Percentiles rank a stretch among this genome's conserved stretches.
Evolutionary conservation across 2,113 vertebrate species (phyloP).

Genomic region (Fukomys damarensis): DNA sequence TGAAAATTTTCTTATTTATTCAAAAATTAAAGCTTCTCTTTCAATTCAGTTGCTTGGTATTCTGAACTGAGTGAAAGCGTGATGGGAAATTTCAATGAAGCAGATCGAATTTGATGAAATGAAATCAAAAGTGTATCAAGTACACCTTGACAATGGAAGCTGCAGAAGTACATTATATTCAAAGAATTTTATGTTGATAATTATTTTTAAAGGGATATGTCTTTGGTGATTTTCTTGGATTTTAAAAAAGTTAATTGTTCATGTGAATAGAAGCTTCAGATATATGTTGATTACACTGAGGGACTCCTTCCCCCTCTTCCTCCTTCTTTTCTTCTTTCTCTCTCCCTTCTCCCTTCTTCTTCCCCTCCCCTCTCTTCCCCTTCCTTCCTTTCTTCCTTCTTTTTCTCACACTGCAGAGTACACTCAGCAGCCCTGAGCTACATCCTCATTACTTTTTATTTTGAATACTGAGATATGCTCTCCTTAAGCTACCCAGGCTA

Average conservation of each 20-base stretch:
- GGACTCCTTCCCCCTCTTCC: neutral
- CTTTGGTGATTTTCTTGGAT: neutral
- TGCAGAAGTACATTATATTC: neutral
- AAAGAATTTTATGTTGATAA: neutral
- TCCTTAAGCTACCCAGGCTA: neutral
- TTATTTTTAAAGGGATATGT: slow-evolving; percentile 1
- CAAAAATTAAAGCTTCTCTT: slow-evolving; percentile 13
- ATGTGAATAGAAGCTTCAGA: neutral
- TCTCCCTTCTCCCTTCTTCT: neutral
- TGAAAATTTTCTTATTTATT: neutral
- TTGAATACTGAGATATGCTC: neutral
- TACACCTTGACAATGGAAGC: neutral
- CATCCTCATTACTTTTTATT: neutral
- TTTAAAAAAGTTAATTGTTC: slow-evolving; percentile 14
- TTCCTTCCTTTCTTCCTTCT: neutral
- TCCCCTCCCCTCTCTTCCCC: neutral
- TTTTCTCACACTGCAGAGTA: no score
- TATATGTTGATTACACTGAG: neutral
- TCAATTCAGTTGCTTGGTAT: neutral
- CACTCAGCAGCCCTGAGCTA: neutral
- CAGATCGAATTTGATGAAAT: slow-evolving; percentile 11
- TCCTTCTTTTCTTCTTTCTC: neutral
- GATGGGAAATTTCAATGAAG: slow-evolving; percentile 17
- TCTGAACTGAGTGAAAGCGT: neutral
- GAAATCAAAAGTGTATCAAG: neutral